Evolutionary conservation across 2,888 invertebrate genomes (phyloP).

Genomic region (Drosophila stalkeri): DNA sequence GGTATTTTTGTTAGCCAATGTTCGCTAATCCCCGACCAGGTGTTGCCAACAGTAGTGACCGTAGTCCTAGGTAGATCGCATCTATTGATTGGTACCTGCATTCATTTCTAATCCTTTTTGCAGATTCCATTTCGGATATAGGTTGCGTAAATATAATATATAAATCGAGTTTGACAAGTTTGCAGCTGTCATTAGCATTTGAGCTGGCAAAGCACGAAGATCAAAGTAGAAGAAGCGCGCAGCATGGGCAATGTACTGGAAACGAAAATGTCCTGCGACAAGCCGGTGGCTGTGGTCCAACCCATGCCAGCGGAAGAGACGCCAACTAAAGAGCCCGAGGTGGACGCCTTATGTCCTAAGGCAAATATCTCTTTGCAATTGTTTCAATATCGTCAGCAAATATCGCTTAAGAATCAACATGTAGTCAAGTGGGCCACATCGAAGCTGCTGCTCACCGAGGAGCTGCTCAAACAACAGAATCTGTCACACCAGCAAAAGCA

Average conservation of each 20-base stretch:
- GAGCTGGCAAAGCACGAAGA: conserved; percentile 29
- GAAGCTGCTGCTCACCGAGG: conserved; percentile 74
- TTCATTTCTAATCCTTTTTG: conserved; percentile 3
- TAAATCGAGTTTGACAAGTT: conserved; percentile 22
- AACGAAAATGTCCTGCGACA: conserved; percentile 32
- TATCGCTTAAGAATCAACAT: conserved; percentile 60
- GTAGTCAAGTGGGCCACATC: conserved; percentile 69
- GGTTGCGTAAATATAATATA: conserved; percentile 26
- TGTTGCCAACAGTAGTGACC: neutral
- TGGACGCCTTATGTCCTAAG: neutral
- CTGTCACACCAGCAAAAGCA: conserved; percentile 4
- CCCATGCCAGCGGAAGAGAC: conserved; percentile 22
- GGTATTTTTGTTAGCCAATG: neutral
- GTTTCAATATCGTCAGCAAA: conserved; percentile 71
- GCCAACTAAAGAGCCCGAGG: neutral
- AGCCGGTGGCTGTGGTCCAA: conserved; percentile 47
- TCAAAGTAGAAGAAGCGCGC: neutral
- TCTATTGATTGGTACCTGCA: neutral
- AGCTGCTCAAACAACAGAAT: conserved; percentile 64
- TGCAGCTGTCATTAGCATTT: conserved; percentile 61
- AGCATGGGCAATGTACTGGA: conserved; percentile 58
- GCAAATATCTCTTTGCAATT: conserved; percentile 58
- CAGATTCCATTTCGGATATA: neutral
- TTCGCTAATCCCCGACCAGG: conserved; percentile 16
- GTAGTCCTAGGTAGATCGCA: neutral